A percentile compares a stretch with the other conserved stretches of the same genome.
Evolutionary conservation across 1,140 invertebrate genomes (phyloP).

Genomic region (Tenebrio molitor): DNA sequence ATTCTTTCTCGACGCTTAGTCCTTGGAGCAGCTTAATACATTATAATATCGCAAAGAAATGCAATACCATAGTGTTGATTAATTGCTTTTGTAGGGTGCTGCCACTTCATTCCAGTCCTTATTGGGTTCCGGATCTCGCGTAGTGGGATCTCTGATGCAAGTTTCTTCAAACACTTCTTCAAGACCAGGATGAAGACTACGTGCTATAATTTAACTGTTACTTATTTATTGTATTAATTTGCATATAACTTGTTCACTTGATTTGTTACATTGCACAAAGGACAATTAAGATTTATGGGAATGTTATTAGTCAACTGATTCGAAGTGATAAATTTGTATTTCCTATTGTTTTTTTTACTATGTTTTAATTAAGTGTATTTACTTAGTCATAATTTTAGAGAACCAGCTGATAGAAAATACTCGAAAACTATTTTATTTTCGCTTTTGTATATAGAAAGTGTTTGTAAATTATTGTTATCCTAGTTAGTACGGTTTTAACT

Average conservation of each 20-base stretch:
- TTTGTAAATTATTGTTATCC: slow-evolving; percentile 34
- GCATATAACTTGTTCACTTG: slow-evolving; percentile 30
- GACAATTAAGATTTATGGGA: slow-evolving; percentile 25
- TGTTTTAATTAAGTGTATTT: slow-evolving; percentile 16
- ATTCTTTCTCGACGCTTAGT: slow-evolving; percentile 15
- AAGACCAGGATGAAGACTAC: slow-evolving; percentile 52
- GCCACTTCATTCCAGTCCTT: slow-evolving; percentile 59
- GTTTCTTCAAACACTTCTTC: slow-evolving; percentile 49
- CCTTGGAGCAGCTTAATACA: neutral
- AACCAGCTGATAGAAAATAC: slow-evolving; percentile 35
- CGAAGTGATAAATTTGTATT: slow-evolving; percentile 30
- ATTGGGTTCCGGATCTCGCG: slow-evolving; percentile 59
- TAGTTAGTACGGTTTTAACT: slow-evolving; percentile 32
- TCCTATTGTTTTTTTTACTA: slow-evolving; percentile 21
- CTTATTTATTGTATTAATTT: slow-evolving; percentile 39
- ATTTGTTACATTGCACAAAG: slow-evolving; percentile 25
- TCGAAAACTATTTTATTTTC: slow-evolving; percentile 17
- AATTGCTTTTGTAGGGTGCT: slow-evolving; percentile 59
- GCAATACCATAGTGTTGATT: neutral
- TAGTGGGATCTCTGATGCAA: slow-evolving; percentile 48
- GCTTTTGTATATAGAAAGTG: slow-evolving; percentile 36
- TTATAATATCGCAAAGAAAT: neutral
- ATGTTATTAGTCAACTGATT: slow-evolving; percentile 38
- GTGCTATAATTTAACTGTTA: slow-evolving; percentile 40
- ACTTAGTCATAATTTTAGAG: slow-evolving; percentile 26